Base-by-base conservation (phyloP, 2,888 invertebrate genomes). In the Crocallis elinguaria region DNA sequence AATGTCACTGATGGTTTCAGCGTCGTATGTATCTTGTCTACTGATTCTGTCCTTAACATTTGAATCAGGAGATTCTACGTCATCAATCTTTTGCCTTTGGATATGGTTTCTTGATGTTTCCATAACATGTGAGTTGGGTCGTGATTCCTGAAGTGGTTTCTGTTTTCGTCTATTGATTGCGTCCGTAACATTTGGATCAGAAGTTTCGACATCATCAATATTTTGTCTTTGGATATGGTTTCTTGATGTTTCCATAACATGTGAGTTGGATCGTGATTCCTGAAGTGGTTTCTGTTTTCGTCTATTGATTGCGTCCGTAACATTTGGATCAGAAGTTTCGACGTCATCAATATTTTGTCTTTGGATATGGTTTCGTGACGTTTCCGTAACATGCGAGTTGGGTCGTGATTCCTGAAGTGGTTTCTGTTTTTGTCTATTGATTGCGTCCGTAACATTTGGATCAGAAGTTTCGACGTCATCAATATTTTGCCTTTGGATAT, bases 321-420 rank as follows among this genome's bases (percentile, higher is more conserved):
- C 68, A 43, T 58, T 46, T 8, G 62, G 48, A 17, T 69, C 57
- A 14, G 56, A n/a, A n/a, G n/a, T n/a, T n/a, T n/a, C n/a, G n/a
- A 13, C 35, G 6, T 59, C 38, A 21, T 64, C 12, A 39, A 52
- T 8, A n/a, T 62, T 32, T 60, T 49, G 41, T 2, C 16, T 29
- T 11, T 19, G 42, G 23, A 36, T 36, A 1, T 49, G 53, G 29
- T 42, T 38, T 30, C 36, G 55, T 27, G 27, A 49, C 12, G 23
- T 42, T 52, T 38, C 45, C 11, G 7, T 41, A 9, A 36, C 32
- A 25, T 35, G 25, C 27, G 49, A n/a, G 11, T 32, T 37, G 17
- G 41, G 3, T 2, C 63, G 51, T 51, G 62, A 70, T 29, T 77
- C 71, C 60, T 45, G 74, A 68, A 19, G 69, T 51, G 16, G 64